Evolutionary conservation across 2,888 invertebrate genomes (phyloP).

Genomic region (Stenodera caucasica): DNA sequence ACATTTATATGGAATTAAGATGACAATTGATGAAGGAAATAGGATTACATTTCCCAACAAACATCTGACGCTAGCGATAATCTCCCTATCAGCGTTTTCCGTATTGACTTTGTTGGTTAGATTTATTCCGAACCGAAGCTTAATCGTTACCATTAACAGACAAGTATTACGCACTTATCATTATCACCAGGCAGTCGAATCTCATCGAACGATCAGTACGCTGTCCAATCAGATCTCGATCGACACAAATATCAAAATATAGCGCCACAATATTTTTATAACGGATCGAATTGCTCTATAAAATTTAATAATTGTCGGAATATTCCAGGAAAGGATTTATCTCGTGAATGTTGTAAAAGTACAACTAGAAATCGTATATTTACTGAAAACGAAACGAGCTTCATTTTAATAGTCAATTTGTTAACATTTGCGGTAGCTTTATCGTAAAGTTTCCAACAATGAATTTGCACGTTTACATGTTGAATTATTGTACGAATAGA

Average conservation of each 20-base stretch:
- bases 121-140: neutral
- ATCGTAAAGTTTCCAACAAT: neutral
- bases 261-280: no score
- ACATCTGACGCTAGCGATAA: neutral
- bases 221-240: no score
- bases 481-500: neutral
- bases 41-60: neutral
- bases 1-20: neutral
- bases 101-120: neutral
- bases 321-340: neutral
- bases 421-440: neutral
- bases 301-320: neutral
- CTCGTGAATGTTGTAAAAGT: neutral
- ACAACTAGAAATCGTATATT: neutral
- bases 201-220: no score
- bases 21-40: neutral
- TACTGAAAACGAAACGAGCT: neutral
- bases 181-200: no score
- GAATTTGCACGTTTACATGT: neutral
- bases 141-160: neutral
- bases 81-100: neutral
- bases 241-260: no score
- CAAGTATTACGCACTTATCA: no score
- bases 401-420: neutral
- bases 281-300: no score